phyloP scores from a whole-genome alignment of 1,140 invertebrate genomes.

The Caenorhabditis brenneri region DNA sequence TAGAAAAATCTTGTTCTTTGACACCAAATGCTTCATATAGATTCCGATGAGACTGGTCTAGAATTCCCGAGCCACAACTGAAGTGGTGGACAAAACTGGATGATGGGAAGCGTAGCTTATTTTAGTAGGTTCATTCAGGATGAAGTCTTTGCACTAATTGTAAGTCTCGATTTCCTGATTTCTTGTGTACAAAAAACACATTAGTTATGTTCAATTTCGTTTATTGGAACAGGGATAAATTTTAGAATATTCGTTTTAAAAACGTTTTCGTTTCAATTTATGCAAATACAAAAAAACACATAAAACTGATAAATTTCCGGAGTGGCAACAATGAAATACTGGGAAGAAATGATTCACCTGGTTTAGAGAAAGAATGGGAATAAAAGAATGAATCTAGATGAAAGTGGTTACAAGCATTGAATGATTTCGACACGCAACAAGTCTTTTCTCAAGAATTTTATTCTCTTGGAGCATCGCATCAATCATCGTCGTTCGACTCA shows the following conservation, averaged over 20 bases:
- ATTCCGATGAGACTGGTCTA: too few relatives aligned
- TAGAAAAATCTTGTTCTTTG: too few relatives aligned
- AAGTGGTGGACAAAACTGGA: too few relatives aligned
- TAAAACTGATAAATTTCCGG: not conserved
- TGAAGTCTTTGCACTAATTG: too few relatives aligned
- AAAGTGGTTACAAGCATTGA: constrained; percentile 53
- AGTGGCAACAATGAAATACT: constrained; percentile 5
- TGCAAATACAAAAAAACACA: not conserved
- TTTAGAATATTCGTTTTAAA: too few relatives aligned
- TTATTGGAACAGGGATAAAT: not conserved
- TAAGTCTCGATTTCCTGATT: too few relatives aligned
- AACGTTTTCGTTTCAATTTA: not conserved
- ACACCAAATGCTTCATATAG: too few relatives aligned
- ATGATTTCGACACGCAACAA: constrained; percentile 53
- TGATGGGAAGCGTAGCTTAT: too few relatives aligned
- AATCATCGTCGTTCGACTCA: constrained; percentile 33
- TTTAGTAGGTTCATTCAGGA: too few relatives aligned
- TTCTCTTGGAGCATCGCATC: constrained; percentile 43
- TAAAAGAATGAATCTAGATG: constrained; percentile 17
- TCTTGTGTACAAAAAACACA: too few relatives aligned
- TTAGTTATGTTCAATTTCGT: too few relatives aligned
- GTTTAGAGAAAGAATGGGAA: not conserved
- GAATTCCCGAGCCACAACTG: too few relatives aligned
- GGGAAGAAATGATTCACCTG: constrained; percentile 19
- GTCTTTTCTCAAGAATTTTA: constrained; percentile 49